Percentiles rank a stretch among this genome's conserved stretches.
These are phyloP conservation scores for Aldrovandia affinis DNA, from an alignment of 2,797 vertebrate species.

Conservation along the genomic window DNA sequence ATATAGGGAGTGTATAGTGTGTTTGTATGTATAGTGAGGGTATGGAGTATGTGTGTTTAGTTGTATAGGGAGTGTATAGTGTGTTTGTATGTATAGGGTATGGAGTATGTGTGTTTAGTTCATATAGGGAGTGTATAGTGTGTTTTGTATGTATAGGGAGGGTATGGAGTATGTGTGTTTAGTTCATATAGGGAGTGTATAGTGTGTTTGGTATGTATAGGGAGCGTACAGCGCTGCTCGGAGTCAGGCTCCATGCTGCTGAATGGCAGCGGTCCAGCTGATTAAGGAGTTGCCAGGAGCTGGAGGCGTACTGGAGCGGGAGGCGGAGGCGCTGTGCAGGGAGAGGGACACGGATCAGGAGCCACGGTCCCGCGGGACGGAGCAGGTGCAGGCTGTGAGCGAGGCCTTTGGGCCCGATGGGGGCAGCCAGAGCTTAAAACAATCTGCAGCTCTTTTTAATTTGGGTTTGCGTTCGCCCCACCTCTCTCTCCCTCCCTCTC, in stretches of 20 bases:
- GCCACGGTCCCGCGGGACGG: slow-evolving; percentile 89
- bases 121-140: slow-evolving; percentile 8
- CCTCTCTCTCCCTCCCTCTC: slow-evolving; percentile 55
- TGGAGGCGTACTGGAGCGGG: slow-evolving; percentile 78
- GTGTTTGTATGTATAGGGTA: slow-evolving; percentile 33
- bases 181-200: slow-evolving; percentile 13
- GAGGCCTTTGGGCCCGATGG: slow-evolving; percentile 94
- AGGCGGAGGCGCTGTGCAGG: slow-evolving; percentile 84
- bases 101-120: background rate
- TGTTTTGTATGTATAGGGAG: background rate
- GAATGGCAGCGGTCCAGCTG: slow-evolving; percentile 89
- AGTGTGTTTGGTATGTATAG: background rate
- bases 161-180: background rate
- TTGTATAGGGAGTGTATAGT: slow-evolving; percentile 37
- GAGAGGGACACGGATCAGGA: slow-evolving; percentile 74
- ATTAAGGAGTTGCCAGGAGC: slow-evolving; percentile 92
- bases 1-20: background rate
- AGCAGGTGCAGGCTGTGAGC: slow-evolving; percentile 98
- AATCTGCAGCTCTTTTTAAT: slow-evolving; percentile 94
- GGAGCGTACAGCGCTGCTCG: slow-evolving; percentile 5
- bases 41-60: slow-evolving; percentile 14
- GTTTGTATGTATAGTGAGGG: slow-evolving; percentile 10
- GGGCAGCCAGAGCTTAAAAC: slow-evolving; percentile 96
- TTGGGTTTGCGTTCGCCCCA: slow-evolving; percentile 82
- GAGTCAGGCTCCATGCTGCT: slow-evolving; percentile 78